Evolutionary conservation across 2,888 invertebrate genomes (phyloP).

Genomic region (Dromius quadrimaculatus): DNA sequence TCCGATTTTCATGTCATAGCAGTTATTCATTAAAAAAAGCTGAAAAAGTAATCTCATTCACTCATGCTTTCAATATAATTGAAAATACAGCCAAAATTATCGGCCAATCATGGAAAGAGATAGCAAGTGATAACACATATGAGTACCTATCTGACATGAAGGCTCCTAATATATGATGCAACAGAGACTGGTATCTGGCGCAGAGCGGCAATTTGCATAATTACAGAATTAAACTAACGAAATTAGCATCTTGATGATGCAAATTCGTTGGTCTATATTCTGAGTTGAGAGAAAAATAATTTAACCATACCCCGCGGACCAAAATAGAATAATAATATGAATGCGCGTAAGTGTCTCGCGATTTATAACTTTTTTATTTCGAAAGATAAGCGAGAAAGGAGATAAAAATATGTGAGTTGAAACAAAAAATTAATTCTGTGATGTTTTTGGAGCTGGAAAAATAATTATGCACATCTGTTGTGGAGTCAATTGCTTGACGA

Average conservation of each 20-base stretch:
- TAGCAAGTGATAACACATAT: neutral
- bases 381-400: neutral
- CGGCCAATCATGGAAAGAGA: neutral
- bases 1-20: no score
- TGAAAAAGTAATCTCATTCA: no score
- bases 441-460: neutral
- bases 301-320: no score
- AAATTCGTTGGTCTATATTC: neutral
- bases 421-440: neutral
- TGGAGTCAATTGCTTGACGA: neutral
- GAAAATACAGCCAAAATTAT: no score
- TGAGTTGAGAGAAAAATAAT: no score
- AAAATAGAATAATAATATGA: neutral
- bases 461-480: neutral
- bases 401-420: neutral
- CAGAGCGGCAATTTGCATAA: conserved; percentile 19
- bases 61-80: no score
- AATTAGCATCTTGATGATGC: conserved; percentile 18
- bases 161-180: conserved; percentile 1
- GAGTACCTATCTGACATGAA: neutral
- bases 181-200: neutral
- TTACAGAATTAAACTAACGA: conserved; percentile 19
- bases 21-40: no score
- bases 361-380: neutral
- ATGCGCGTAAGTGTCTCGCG: neutral